A percentile compares a stretch with the other conserved stretches of the same genome.
phyloP scores from a whole-genome alignment of 2,888 invertebrate genomes.

The Cephus pulcher region DNA sequence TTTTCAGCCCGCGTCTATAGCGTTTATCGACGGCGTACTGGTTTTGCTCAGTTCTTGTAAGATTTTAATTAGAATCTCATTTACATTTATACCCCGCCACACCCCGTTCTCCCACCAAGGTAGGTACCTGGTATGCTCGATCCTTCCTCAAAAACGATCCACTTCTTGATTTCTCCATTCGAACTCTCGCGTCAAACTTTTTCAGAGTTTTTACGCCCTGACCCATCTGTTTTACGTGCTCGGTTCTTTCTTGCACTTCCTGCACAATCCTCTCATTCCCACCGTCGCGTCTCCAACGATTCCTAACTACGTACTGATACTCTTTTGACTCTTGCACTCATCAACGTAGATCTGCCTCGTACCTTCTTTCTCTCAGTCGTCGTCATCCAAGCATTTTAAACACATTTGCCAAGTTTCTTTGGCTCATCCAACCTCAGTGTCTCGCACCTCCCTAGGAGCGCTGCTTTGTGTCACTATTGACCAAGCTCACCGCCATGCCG shows the following conservation, averaged over 20 bases:
- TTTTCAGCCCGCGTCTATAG: background rate
- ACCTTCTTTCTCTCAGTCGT: background rate
- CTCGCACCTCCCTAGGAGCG: background rate
- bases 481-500: background rate
- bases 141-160: background rate
- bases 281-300: background rate
- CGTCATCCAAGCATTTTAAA: background rate
- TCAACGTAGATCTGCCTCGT: background rate
- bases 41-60: constrained; percentile 9
- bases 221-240: background rate
- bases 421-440: background rate
- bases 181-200: background rate
- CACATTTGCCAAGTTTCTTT: background rate
- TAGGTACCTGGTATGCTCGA: background rate
- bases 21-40: background rate
- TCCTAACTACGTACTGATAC: background rate
- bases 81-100: constrained; percentile 9
- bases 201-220: background rate
- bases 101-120: background rate
- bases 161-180: background rate
- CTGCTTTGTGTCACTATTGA: background rate
- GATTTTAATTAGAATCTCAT: constrained; percentile 47
- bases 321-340: background rate
- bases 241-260: background rate
- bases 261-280: background rate